Evolutionary conservation across 2,888 invertebrate genomes (phyloP), one percentile per base, ranked within the genome.

Genomic region (Lasioglossum vierecki): DNA sequence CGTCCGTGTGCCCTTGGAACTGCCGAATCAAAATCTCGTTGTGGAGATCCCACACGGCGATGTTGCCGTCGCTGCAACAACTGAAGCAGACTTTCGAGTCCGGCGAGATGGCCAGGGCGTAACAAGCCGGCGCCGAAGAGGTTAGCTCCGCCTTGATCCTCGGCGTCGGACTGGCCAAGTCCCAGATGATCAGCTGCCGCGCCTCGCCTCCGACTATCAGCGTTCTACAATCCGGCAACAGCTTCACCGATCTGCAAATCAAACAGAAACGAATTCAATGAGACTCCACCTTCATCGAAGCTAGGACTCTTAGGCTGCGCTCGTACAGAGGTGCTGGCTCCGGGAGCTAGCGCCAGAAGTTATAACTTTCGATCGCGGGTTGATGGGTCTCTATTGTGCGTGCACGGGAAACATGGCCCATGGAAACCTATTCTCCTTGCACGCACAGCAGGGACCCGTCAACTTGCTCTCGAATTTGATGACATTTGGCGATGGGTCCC

Each of bases 31-130:
- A 96, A 83, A 98, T 98, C 95, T 99, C 98, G 95, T 98, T 98
- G 92, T 98, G 98, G 75, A 98, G 96, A 95, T 98, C 99, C 99
- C 99, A 99, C 4, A 99, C 99, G 49, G 99, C 99, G 93, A 99
- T 99, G 95, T 99, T 98, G 57, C 99, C 99, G 95, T 99, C 99
- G 92, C 99, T 99, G 96, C 99, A 99, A 95, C 99, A 99, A 94
- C 99, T 99, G 96, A 99, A 99, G 96, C 99, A 99, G 86, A 99
- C 98, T 96, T 99, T 99, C 85, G 98, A 98, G 95, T 99, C 99
- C 0, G 99, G 99, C 91, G 98, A 98, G 92, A 99, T 99, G 85
- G 99, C 99, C 79, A 99, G 96, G 78, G 99, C 99, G 95, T 99
- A 99, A 95, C 99, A 99, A 0, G 99, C 99, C 41, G 99, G 99